Conservation (phyloP, 1,140 invertebrate genomes). For the Heliconius himera region DNA sequence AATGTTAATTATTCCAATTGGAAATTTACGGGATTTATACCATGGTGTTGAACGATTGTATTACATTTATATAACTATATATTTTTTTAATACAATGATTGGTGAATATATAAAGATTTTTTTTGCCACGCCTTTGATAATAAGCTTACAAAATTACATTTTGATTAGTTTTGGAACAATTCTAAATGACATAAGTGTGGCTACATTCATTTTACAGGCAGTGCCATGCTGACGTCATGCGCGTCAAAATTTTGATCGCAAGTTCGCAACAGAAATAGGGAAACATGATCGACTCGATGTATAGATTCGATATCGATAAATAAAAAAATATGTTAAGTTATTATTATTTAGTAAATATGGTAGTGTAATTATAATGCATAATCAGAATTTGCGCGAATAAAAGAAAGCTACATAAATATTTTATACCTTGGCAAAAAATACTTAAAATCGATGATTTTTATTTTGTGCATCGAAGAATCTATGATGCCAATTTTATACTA, state of each 20-base stretch:
- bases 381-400: not conserved
- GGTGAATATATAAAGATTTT: conserved; percentile 21
- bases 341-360: not conserved
- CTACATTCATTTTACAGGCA: not conserved
- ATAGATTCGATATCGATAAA: not conserved
- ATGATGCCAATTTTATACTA: not conserved
- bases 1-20: not conserved
- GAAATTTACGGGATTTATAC: not conserved
- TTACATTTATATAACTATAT: not conserved
- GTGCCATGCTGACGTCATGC: conserved; percentile 4
- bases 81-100: not conserved
- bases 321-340: not conserved
- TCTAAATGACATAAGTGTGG: conserved; percentile 32
- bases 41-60: not conserved
- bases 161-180: conserved; percentile 38
- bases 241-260: not conserved
- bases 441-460: not conserved
- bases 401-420: not conserved
- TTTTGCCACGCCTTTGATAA: conserved; percentile 38
- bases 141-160: conserved; percentile 25
- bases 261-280: not conserved
- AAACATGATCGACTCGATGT: not conserved
- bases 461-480: not conserved
- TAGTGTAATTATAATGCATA: not conserved
- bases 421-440: not conserved